Base-by-base conservation (phyloP, 35 echinoderm and acorn worm species). In the Apostichopus japonicus region DNA sequence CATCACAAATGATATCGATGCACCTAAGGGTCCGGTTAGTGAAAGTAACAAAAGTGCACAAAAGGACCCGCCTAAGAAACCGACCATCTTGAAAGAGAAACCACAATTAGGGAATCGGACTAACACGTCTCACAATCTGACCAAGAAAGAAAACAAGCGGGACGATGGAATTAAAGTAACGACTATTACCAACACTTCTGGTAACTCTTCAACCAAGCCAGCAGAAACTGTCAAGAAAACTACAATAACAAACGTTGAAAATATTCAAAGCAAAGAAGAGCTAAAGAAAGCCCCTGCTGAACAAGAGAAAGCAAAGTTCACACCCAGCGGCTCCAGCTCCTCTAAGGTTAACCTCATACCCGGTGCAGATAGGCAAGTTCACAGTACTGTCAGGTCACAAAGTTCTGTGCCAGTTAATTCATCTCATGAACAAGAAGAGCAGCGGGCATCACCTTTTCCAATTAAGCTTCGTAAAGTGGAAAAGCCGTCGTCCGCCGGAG, bases 401-500 rank as follows among this genome's bases (percentile, higher is more conserved):
- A 8, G 7, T 21, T 10, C 0, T 58, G 54, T 58, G 16, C 6
- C 81, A 84, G 7, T 10, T 6, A 72, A 21, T 14, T 22, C 62
- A 16, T 65, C 63, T 10, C 22, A 33, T 72, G 62, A 89, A 8
- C 22, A 23, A 11, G 67, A 65, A 5, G 61, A 33, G 8, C 56
- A 7, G 24, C 27, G 57, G 17, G 24, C 81, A 4, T 89, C 86
- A 53, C 90, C 90, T 1, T 91, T 91, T 91, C 65, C 72, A 4
- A 53, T 91, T n/a, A 91, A 91, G 53, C 58, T 91, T 21, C 90
- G 90, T 15, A 91, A 79, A 91, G 77, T 79, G 16, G 90, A 91
- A 78, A 56, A 79, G 67, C 72, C 90, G 4, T 23, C 51, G 5
- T 23, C 71, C 0, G 10, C 62, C 3, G 27, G 27, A 53, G 11